phyloP scores from a whole-genome alignment of 2,113 vertebrate species.

The Clarias macrocephalus region DNA sequence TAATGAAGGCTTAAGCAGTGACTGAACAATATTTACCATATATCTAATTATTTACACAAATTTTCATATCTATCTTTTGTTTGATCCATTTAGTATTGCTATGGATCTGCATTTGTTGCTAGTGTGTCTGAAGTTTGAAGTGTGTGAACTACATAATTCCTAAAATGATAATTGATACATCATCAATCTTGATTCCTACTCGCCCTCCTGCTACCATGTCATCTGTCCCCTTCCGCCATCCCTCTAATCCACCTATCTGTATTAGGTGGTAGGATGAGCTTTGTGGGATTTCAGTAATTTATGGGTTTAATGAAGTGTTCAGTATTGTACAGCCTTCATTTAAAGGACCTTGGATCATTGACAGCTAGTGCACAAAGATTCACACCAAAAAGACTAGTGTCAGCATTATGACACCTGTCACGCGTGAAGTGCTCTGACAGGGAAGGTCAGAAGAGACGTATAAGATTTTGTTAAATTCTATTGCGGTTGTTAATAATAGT shows the following conservation, averaged over 20 bases:
- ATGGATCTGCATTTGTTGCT: background rate
- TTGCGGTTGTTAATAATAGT: background rate
- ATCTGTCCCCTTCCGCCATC: background rate
- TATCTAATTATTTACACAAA: background rate
- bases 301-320: slow-evolving; percentile 7
- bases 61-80: background rate
- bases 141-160: background rate
- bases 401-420: background rate
- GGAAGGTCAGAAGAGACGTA: background rate
- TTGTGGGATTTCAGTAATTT: background rate
- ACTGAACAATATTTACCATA: background rate
- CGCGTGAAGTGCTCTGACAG: background rate
- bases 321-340: slow-evolving; percentile 24
- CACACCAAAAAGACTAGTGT: background rate
- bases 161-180: background rate
- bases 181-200: background rate
- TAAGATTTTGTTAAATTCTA: background rate
- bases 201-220: background rate
- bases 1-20: background rate
- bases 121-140: background rate
- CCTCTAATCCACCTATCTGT: background rate
- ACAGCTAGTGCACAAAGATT: slow-evolving; percentile 10
- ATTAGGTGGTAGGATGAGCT: background rate
- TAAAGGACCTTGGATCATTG: background rate
- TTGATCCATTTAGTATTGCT: background rate